These are phyloP conservation scores for Oxystoma pomonae DNA, from an alignment of 2,888 invertebrate genomes.

Conservation along the genomic window DNA sequence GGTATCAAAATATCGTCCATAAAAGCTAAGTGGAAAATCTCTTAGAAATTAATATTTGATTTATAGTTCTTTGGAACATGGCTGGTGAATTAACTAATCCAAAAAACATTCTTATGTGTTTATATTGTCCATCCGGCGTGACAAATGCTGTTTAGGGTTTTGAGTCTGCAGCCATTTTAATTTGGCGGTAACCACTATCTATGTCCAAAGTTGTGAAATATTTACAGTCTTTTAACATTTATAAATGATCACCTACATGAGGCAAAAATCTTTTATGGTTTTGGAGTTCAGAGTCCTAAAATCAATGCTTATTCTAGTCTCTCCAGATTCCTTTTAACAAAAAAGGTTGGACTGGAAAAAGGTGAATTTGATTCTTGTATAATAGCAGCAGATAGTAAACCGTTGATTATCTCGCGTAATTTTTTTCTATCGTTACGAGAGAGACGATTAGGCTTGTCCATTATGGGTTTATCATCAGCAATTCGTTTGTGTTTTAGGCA, in stretches of 20 bases:
- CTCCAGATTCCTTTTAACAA: no score
- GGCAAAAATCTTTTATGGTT: no score
- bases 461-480: conserved; percentile 19
- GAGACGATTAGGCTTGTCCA: no score
- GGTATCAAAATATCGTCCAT: not conserved
- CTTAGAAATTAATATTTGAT: not conserved
- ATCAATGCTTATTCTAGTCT: no score
- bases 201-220: not conserved
- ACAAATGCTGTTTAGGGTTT: not conserved
- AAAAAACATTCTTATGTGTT: not conserved
- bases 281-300: no score
- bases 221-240: no score
- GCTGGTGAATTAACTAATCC: not conserved
- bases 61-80: not conserved
- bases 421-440: no score
- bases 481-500: conserved; percentile 8
- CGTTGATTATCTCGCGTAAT: no score
- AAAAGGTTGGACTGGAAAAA: no score
- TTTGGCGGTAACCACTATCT: not conserved
- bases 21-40: not conserved
- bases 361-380: no score
- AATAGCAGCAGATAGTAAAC: no score
- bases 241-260: no score
- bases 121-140: not conserved
- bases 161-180: not conserved